Evolutionary conservation across 2,113 vertebrate species (phyloP).

Genomic region (Arizona elegans): DNA sequence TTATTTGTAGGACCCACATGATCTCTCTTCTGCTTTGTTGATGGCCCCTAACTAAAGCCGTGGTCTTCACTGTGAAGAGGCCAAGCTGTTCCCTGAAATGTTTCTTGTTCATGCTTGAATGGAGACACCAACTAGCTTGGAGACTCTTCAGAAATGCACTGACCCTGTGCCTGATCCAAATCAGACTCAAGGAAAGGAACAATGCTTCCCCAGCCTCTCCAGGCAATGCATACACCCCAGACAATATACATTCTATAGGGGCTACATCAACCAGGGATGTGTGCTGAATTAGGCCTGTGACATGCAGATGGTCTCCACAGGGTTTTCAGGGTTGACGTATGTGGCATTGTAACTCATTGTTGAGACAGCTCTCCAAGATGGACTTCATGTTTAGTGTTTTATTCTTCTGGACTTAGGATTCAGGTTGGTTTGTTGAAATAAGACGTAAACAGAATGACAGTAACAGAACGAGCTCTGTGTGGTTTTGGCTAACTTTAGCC

Average conservation of each 20-base stretch:
- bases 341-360: neutral
- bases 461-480: constrained; percentile 54
- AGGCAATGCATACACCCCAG: neutral
- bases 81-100: neutral
- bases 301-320: neutral
- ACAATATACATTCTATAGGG: neutral
- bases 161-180: neutral
- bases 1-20: neutral
- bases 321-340: constrained; percentile 19
- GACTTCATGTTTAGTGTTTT: neutral
- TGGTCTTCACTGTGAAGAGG: neutral
- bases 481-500: constrained; percentile 60
- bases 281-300: neutral
- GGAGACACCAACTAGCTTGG: neutral
- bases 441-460: constrained; percentile 64
- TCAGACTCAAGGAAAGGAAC: neutral
- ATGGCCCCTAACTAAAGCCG: neutral
- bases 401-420: constrained; percentile 41
- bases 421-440: constrained; percentile 67
- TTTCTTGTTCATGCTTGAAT: neutral
- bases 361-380: neutral
- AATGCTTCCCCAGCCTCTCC: neutral
- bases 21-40: neutral
- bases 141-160: neutral
- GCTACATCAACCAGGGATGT: neutral